Conservation (phyloP, 2,888 invertebrate species). For the Lapara coniferarum region DNA sequence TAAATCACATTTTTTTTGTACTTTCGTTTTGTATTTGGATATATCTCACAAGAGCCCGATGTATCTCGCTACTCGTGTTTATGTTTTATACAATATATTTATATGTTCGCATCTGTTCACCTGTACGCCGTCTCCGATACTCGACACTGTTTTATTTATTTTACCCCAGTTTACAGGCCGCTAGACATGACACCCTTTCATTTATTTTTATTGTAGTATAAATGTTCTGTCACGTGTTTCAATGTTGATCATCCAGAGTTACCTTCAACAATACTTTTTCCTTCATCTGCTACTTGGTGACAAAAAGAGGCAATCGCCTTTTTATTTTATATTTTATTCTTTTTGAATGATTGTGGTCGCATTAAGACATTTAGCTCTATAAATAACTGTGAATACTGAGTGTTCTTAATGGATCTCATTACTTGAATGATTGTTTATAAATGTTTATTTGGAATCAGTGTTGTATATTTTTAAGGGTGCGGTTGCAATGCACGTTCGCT, state of each 20-base stretch:
- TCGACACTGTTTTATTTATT: slow-evolving; percentile 54
- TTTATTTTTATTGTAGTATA: slow-evolving; percentile 56
- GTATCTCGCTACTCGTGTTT: slow-evolving; percentile 41
- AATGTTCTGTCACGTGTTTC: slow-evolving; percentile 27
- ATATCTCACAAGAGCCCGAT: slow-evolving; percentile 35
- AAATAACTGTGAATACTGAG: slow-evolving; percentile 66
- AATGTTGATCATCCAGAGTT: slow-evolving; percentile 19
- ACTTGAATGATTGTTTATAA: slow-evolving; percentile 69
- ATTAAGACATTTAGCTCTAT: slow-evolving; percentile 63
- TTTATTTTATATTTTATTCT: slow-evolving; percentile 61
- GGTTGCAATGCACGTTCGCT: slow-evolving; percentile 54
- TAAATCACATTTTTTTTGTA: slow-evolving; percentile 35
- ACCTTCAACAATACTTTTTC: slow-evolving; percentile 27
- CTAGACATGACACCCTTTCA: slow-evolving; percentile 36
- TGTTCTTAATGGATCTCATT: slow-evolving; percentile 65
- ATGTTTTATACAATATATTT: not conserved
- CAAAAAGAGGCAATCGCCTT: slow-evolving; percentile 61
- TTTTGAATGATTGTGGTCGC: slow-evolving; percentile 73
- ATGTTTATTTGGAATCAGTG: slow-evolving; percentile 64
- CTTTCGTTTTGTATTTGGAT: slow-evolving; percentile 37
- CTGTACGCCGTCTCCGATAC: slow-evolving; percentile 54
- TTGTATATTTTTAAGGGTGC: slow-evolving; percentile 58
- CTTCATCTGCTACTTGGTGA: slow-evolving; percentile 38
- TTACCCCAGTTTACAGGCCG: slow-evolving; percentile 39
- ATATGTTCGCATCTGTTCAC: slow-evolving; percentile 44